Conservation (phyloP, 2,888 invertebrate genomes). For the Drosophila peninsularis region DNA sequence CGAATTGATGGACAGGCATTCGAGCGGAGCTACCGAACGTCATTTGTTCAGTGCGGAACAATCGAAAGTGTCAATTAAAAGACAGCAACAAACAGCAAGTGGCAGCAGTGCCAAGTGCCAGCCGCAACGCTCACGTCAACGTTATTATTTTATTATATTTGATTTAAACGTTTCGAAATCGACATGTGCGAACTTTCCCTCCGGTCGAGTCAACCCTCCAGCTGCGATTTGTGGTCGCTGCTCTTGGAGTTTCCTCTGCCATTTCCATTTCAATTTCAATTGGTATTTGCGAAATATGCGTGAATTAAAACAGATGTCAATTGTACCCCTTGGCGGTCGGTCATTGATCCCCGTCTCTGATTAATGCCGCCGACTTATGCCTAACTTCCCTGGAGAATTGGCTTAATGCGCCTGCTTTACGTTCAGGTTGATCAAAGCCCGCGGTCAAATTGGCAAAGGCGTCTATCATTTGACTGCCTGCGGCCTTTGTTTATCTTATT, state of each 20-base stretch:
- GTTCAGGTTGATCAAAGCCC: slow-evolving; percentile 25
- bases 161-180: slow-evolving; percentile 65
- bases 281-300: slow-evolving; percentile 52
- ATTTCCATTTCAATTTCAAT: slow-evolving; percentile 41
- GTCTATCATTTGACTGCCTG: slow-evolving; percentile 11
- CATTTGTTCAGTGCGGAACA: slow-evolving; percentile 54
- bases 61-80: slow-evolving; percentile 81
- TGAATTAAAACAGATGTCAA: slow-evolving; percentile 70
- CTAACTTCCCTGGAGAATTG: slow-evolving; percentile 45
- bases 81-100: slow-evolving; percentile 47
- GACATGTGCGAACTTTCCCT: slow-evolving; percentile 55
- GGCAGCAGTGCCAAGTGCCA: slow-evolving; percentile 46
- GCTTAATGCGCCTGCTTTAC: slow-evolving; percentile 20
- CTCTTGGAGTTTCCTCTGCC: slow-evolving; percentile 22
- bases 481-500: slow-evolving; percentile 52
- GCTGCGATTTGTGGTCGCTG: slow-evolving; percentile 55
- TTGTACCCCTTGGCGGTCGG: slow-evolving; percentile 44
- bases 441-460: slow-evolving; percentile 13
- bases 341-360: slow-evolving; percentile 63
- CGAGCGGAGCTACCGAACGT: slow-evolving; percentile 17
- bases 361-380: slow-evolving; percentile 59
- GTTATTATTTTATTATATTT: slow-evolving; percentile 72
- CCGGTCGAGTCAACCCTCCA: background rate
- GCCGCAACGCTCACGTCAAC: slow-evolving; percentile 35
- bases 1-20: slow-evolving; percentile 56